Evolutionary conservation across 2,888 invertebrate species (phyloP).

Genomic region (Apamea sordens): DNA sequence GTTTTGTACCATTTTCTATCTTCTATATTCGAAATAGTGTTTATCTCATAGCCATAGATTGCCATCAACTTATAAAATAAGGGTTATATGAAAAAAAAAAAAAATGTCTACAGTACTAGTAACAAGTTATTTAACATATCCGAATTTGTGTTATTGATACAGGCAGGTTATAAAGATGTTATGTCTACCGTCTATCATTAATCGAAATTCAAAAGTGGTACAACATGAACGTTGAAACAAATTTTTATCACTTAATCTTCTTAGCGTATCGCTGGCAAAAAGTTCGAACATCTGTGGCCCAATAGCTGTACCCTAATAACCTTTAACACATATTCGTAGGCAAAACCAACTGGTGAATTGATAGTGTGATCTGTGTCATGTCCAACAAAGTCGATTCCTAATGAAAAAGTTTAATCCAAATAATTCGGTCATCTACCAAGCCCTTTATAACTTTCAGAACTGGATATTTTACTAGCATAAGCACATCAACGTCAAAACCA

Average conservation of each 20-base stretch:
- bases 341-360: neutral
- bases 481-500: neutral
- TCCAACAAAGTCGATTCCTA: neutral
- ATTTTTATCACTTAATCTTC: neutral
- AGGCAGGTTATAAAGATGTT: neutral
- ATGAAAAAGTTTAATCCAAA: neutral
- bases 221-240: neutral
- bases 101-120: no score
- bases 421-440: neutral
- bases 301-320: neutral
- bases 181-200: neutral
- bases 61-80: neutral
- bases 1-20: no score
- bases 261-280: neutral
- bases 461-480: neutral
- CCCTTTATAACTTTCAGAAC: slow-evolving; percentile 34
- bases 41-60: neutral
- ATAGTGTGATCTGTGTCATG: neutral
- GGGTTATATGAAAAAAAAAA: no score
- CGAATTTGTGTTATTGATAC: neutral
- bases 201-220: neutral
- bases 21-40: neutral
- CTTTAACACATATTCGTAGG: slow-evolving; percentile 5
- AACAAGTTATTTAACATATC: neutral
- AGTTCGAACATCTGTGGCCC: neutral